Evolutionary conservation across 2,888 invertebrate species (phyloP).

Genomic region (Thymelicus sylvestris): DNA sequence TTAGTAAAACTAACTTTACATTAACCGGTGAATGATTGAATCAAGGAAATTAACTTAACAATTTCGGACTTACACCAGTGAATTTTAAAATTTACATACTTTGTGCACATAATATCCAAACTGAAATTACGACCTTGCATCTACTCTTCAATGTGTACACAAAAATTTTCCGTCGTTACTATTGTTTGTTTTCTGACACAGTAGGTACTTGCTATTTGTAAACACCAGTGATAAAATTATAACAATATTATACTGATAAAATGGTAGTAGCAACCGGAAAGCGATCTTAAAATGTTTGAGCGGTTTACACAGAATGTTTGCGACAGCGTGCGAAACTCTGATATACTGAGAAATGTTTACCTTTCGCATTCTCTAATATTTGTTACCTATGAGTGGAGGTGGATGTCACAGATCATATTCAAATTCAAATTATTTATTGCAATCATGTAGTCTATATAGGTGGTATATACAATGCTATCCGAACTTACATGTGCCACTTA

Average conservation of each 20-base stretch:
- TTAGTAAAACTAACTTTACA: no score
- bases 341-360: constrained; percentile 22
- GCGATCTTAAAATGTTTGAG: constrained; percentile 35
- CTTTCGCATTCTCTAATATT: constrained; percentile 14
- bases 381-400: constrained; percentile 19
- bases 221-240: constrained; percentile 22
- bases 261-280: constrained; percentile 35
- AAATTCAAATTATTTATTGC: no score
- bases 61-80: no score
- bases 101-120: not conserved
- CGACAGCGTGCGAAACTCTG: constrained; percentile 41
- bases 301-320: constrained; percentile 38
- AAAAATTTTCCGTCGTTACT: constrained; percentile 26
- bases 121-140: constrained; percentile 11
- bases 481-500: no score
- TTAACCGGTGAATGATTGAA: no score
- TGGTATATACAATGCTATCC: no score
- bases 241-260: constrained; percentile 23
- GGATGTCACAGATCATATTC: constrained; percentile 24
- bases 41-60: no score
- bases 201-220: not conserved
- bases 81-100: no score
- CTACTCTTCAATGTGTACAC: not conserved
- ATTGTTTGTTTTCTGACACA: constrained; percentile 27
- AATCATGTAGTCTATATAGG: no score